A percentile compares a stretch with the other conserved stretches of the same genome.
Evolutionary conservation across 2,888 invertebrate species (phyloP).

Genomic region (Adineta ricciae): DNA sequence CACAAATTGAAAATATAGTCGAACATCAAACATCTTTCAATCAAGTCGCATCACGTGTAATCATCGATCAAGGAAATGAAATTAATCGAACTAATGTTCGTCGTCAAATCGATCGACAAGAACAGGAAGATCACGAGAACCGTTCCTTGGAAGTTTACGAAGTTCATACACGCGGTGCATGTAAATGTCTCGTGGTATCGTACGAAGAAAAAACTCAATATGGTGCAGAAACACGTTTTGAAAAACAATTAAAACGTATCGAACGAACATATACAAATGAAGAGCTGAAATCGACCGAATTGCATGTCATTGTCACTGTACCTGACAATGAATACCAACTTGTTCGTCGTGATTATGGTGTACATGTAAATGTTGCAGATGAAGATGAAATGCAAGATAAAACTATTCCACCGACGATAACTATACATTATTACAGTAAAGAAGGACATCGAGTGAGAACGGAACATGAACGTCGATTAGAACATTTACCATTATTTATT

Average conservation of each 20-base stretch:
- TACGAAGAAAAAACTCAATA: neutral
- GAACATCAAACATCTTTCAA: neutral
- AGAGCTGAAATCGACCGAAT: neutral
- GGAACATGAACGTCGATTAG: neutral
- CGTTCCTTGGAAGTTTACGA: neutral
- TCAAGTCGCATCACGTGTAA: neutral
- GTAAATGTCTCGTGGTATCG: neutral
- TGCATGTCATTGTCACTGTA: neutral
- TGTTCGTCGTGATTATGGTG: neutral
- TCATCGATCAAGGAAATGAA: neutral
- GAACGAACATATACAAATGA: neutral
- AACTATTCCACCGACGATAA: neutral
- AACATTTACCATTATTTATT: neutral
- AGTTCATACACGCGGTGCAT: neutral
- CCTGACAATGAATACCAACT: neutral
- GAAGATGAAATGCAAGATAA: neutral
- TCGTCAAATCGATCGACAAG: neutral
- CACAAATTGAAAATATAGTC: neutral
- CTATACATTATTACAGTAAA: slow-evolving; percentile 1
- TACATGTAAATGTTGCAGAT: neutral
- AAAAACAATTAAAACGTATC: neutral
- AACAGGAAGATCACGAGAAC: neutral
- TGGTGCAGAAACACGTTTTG: neutral
- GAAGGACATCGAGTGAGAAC: neutral
- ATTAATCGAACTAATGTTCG: neutral